Conservation (phyloP, 2,888 invertebrate species). For the Leptarthrus brevirostris region DNA sequence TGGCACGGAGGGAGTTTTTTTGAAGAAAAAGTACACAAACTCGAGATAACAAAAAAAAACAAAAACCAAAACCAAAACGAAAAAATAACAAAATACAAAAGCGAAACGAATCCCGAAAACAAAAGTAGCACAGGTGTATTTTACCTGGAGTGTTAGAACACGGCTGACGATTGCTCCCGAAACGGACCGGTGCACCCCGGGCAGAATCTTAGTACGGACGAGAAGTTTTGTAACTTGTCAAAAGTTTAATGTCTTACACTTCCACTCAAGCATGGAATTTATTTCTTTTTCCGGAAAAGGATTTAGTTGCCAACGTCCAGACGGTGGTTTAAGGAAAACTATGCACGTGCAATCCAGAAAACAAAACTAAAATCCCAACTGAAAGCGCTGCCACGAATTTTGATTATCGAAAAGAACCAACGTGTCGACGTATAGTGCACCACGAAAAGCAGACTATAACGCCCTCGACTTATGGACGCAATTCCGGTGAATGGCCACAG, state of each 20-base stretch:
- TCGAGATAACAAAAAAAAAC: neutral
- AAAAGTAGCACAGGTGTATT: constrained; percentile 28
- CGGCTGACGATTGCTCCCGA: neutral
- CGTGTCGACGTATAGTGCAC: neutral
- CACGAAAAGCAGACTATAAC: constrained; percentile 57
- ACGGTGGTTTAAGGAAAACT: neutral
- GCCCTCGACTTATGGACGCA: constrained; percentile 55
- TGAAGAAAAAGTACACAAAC: constrained; percentile 7
- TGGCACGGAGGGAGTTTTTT: neutral
- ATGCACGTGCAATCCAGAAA: constrained; percentile 8
- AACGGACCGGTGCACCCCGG: constrained; percentile 8
- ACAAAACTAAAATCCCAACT: neutral
- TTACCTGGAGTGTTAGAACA: neutral
- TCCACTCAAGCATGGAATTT: constrained; percentile 24
- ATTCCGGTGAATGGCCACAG: constrained; percentile 60
- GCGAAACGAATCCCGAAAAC: constrained; percentile 11
- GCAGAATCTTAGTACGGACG: constrained; percentile 10
- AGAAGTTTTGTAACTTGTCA: constrained; percentile 40
- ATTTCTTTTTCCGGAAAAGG: constrained; percentile 7
- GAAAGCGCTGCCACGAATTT: constrained; percentile 1
- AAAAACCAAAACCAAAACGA: neutral
- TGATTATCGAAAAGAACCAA: neutral
- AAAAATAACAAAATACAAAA: constrained; percentile 4
- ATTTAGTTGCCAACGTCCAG: too few species aligned
- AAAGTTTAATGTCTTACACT: constrained; percentile 33